phyloP scores from a whole-genome alignment of 1,140 invertebrate species.

The Drosophila sturtevanti region DNA sequence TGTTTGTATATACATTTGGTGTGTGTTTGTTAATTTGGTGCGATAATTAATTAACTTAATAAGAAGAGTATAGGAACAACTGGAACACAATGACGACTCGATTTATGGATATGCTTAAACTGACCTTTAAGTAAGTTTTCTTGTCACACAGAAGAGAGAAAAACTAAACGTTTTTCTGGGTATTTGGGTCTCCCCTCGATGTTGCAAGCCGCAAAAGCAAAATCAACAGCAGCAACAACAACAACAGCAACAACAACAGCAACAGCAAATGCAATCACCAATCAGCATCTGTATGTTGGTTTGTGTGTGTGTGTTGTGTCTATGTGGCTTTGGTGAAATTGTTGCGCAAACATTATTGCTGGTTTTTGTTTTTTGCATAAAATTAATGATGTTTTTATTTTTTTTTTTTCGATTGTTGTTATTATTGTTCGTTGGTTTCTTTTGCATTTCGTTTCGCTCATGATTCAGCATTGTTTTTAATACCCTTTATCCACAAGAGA shows the following conservation, averaged over 20 bases:
- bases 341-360: conserved; percentile 59
- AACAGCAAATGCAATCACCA: neutral
- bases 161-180: conserved; percentile 34
- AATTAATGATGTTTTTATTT: conserved; percentile 47
- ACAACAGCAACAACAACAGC: too few species aligned
- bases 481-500: neutral
- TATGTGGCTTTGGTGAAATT: conserved; percentile 68
- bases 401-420: neutral
- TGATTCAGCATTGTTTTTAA: conserved; percentile 10
- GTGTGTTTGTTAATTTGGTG: conserved; percentile 14
- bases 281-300: neutral
- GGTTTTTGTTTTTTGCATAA: conserved; percentile 54
- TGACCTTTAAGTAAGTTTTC: conserved; percentile 73
- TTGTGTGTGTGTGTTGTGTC: conserved; percentile 12
- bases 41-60: conserved; percentile 23
- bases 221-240: too few species aligned
- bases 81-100: conserved; percentile 52
- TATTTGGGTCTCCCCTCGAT: conserved; percentile 27
- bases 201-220: neutral
- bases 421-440: conserved; percentile 7
- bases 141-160: neutral
- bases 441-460: conserved; percentile 14
- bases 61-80: conserved; percentile 6
- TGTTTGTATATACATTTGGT: neutral
- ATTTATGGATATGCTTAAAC: conserved; percentile 65